These are phyloP conservation scores for Telmatherina bonti DNA, from an alignment of 2,797 vertebrate species.

Conservation along the genomic window DNA sequence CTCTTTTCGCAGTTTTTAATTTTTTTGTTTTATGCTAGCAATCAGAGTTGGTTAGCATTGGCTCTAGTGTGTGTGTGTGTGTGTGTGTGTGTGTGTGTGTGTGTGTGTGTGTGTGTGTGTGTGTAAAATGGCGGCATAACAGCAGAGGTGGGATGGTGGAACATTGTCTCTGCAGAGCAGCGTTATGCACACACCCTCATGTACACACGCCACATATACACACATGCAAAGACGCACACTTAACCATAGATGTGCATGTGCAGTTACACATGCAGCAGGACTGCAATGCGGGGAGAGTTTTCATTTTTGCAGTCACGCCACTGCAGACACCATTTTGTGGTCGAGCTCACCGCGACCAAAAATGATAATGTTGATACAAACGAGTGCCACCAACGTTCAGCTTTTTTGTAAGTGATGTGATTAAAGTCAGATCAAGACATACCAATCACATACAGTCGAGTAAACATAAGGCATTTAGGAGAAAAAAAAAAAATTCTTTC, in stretches of 20 bases:
- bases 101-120: constrained; percentile 18
- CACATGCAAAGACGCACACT: constrained; percentile 39
- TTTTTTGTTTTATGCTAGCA: constrained; percentile 19
- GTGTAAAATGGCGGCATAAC: constrained; percentile 79
- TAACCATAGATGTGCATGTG: constrained; percentile 55
- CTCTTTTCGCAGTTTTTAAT: background rate
- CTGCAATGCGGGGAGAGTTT: constrained; percentile 69
- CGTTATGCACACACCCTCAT: constrained; percentile 56
- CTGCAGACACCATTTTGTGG: constrained; percentile 76
- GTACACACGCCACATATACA: constrained; percentile 6
- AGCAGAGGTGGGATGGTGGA: constrained; percentile 73
- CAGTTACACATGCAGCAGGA: constrained; percentile 55
- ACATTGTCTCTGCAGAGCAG: constrained; percentile 71
- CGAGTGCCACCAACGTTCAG: constrained; percentile 4
- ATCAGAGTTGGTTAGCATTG: constrained; percentile 50
- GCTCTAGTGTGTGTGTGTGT: constrained; percentile 44
- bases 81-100: constrained; percentile 10
- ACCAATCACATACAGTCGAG: constrained; percentile 49
- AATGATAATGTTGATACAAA: constrained; percentile 51
- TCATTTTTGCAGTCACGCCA: constrained; percentile 49
- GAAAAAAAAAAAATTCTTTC: constrained; percentile 7
- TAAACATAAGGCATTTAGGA: constrained; percentile 58
- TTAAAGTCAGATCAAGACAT: constrained; percentile 59
- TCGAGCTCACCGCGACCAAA: constrained; percentile 42
- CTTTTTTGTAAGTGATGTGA: constrained; percentile 42